Evolutionary conservation across 2,888 invertebrate genomes (phyloP), one percentile per base, ranked within the genome.

Genomic region (Zelleria hepariella): DNA sequence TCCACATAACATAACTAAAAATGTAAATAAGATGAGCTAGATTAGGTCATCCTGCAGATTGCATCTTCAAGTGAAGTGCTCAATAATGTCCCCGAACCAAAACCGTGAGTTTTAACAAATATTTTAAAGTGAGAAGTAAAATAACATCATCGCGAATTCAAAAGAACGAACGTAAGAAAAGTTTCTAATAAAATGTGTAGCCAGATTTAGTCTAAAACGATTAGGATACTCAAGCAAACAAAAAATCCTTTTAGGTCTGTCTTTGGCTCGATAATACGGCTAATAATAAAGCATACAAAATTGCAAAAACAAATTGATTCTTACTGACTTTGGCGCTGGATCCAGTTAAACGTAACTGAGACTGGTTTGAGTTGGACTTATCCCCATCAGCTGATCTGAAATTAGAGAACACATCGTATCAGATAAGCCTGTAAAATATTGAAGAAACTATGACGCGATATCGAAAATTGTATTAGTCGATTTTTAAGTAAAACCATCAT

Each of bases 281-380:
- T 56, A 23, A 42, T n/a, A 56, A 42, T 32, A n/a, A 56, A 58
- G 58, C 49, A n/a, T 26, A 84, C 80, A 77, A 72, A 42, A 71
- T 67, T 63, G 71, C 69, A 74, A 75, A 80, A 81, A 77, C 85
- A 77, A 92, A 91, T n/a, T 91, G 94, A 94, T 96, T 97, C 97
- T 97, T 98, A 97, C 97, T 97, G 97, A 97, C 97, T 97, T 97
- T 97, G 96, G 93, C 93, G 92, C 94, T 93, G 92, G 93, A 86
- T 89, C 87, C 89, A 82, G 88, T 80, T 77, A 85, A 87, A 86
- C 86, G 89, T 80, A 87, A 80, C 83, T 85, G 86, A 86, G 82
- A 90, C 85, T 81, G 85, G 85, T 86, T 82, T 77, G 86, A 73
- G 76, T 84, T 82, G 75, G 87, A 73, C 72, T 86, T 84, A 79